A percentile compares a stretch with the other conserved stretches of the same genome.
phyloP scores from a whole-genome alignment of 2,888 invertebrate genomes.

The Dasypolia templi region DNA sequence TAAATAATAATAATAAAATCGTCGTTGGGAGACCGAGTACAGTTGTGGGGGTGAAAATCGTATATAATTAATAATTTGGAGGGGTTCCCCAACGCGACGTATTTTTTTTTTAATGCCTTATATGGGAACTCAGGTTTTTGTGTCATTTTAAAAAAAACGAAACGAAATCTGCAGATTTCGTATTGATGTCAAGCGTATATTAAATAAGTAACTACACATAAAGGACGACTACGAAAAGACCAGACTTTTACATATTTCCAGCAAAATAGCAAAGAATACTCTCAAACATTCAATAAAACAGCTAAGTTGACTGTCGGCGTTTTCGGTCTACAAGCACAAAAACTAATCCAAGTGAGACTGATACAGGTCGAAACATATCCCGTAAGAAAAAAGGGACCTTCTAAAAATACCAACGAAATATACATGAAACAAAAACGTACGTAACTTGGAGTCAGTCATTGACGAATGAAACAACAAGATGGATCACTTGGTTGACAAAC shows the following conservation, averaged over 20 bases:
- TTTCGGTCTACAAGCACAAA: slow-evolving; percentile 19
- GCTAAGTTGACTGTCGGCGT: slow-evolving; percentile 2
- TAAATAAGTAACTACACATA: background rate
- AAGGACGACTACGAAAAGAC: too few species aligned
- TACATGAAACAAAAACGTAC: slow-evolving; percentile 61
- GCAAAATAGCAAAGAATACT: too few species aligned
- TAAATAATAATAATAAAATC: too few species aligned
- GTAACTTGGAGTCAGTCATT: slow-evolving; percentile 68
- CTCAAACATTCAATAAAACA: slow-evolving; percentile 29
- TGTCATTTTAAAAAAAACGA: too few species aligned
- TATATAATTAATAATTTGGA: too few species aligned
- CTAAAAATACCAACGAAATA: slow-evolving; percentile 36
- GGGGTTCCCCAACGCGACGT: too few species aligned
- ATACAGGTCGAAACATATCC: slow-evolving; percentile 18
- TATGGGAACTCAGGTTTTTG: too few species aligned
- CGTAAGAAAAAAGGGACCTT: slow-evolving; percentile 28
- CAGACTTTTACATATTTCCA: too few species aligned
- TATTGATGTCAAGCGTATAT: background rate
- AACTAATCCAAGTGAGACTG: slow-evolving; percentile 17
- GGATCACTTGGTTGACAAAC: slow-evolving; percentile 82
- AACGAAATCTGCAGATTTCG: too few species aligned
- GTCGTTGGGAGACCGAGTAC: too few species aligned
- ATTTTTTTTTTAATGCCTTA: too few species aligned
- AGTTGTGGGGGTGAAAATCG: too few species aligned
- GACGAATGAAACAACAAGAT: slow-evolving; percentile 82